Conservation (phyloP, 2,797 vertebrate genomes). For the Mormyrops attenuatus region DNA sequence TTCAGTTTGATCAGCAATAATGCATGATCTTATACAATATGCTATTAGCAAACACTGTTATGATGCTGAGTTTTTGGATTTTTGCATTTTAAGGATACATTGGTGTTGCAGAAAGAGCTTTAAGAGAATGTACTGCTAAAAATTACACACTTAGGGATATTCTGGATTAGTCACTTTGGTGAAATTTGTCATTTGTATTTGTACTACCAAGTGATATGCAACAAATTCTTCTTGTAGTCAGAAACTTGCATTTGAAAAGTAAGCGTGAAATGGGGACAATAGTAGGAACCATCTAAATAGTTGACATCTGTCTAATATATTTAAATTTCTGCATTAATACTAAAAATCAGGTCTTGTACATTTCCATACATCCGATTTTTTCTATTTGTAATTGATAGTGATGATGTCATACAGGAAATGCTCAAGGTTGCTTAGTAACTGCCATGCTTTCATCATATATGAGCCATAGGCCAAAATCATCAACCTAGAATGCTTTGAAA, state of each 20-base stretch:
- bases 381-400: not conserved
- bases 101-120: not conserved
- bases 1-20: not conserved
- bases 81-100: not conserved
- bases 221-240: not conserved
- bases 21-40: not conserved
- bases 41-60: not conserved
- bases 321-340: not conserved
- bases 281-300: not conserved
- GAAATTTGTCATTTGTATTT: not conserved
- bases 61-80: not conserved
- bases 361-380: too few relatives aligned
- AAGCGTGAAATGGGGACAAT: not conserved
- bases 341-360: not conserved
- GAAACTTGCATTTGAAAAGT: not conserved
- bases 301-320: not conserved
- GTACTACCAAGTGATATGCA: not conserved
- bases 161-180: not conserved
- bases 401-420: not conserved
- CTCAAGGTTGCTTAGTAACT: not conserved
- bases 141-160: not conserved
- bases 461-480: not conserved
- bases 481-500: not conserved
- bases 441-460: not conserved
- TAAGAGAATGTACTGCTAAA: not conserved